Evolutionary conservation across 2,888 invertebrate species (phyloP), one percentile per base, ranked within the genome.

Genomic region (Volucella zonaria): DNA sequence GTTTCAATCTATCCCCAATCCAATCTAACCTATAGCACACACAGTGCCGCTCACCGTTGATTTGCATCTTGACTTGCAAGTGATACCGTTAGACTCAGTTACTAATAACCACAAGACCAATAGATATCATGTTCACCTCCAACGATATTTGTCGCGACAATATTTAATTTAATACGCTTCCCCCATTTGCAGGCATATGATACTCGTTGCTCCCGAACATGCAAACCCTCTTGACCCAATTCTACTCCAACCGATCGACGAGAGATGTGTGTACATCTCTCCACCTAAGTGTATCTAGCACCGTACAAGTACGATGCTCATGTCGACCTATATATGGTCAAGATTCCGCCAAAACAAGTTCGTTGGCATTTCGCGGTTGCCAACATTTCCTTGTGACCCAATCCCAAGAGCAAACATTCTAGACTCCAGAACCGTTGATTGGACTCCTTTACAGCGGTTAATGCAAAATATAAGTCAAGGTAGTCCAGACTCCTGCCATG

Each of bases 401-500:
- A 77, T 81, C 76, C 51, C 45, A 58, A 38, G 45, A 61, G 54
- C 45, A 52, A 71, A 51, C 73, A 67, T 52, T 77, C 68, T 51
- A 62, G 70, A 78, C 73, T 23, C 4, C 23, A 64, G 74, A 43
- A 85, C 76, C 76, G 83, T 85, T 85, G 45, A 31, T 49, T 31
- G 85, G 70, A 76, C 85, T 85, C 76, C 85, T 85, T 80, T 31
- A 42, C 3, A 56, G 43, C 49, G 11, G 43, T 23, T 6, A 23
- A 15, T 31, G 59, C 43, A n/a, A 61, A 73, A 81, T 85, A 76
- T 85, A 85, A 85, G 85, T 85, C 85, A 85, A 85, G 85, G 85
- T 38, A 85, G 73, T 64, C 85, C 51, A 45, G 83, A 12, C 64
- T 45, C 15, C 43, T 11, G 42, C 40, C 61, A 40, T 12, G 23